Base-by-base conservation (phyloP, 2,113 vertebrate species). In the Brevimyrus niger region DNA sequence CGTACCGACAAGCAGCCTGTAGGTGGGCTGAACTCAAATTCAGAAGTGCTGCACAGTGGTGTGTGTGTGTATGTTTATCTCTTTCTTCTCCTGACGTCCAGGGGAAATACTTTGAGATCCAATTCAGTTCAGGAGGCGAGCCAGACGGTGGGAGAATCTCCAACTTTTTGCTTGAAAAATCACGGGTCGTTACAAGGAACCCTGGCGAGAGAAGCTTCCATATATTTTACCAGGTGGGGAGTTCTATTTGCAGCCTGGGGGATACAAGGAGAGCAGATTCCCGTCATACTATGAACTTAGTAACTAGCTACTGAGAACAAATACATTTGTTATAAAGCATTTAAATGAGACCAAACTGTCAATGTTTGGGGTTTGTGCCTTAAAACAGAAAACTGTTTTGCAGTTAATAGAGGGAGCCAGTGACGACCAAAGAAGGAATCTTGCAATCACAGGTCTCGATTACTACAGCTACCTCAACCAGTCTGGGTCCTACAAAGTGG, bases 81-180 rank as follows among this genome's bases (percentile, higher is more conserved):
- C 0, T 19, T 80, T 19, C 13, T 7, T 38, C 86, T 95, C 84
- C 91, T 94, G 21, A 47, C 88, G 96, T 96, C 91, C 95, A 99
- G 98, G 98, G 97, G 89, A 99, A 99, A 95, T 99, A 99, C 94
- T 99, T 99, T 95, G 98, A 99, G 96, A 99, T 99, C 94, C 98
- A 98, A 96, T 99, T 99, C 95, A 99, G 98, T 92, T 97, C 97
- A 88, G 98, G 98, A 92, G 98, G 98, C 35, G 98, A 99, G 92
- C 98, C 98, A 95, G 98, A 99, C 87, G 98, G 98, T 91, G 98
- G 98, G 92, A 99, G 98, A 94, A 99, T 99, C 94, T 99, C 97
- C 93, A 99, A 99, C 95, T 99, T 99, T 95, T 96, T 99, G 42
- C 95, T 99, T 95, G 98, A 99, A 95, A 99, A 99, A 93, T 99